phyloP scores from a whole-genome alignment of 2,797 vertebrate genomes.

The Acanthiza pusilla region DNA sequence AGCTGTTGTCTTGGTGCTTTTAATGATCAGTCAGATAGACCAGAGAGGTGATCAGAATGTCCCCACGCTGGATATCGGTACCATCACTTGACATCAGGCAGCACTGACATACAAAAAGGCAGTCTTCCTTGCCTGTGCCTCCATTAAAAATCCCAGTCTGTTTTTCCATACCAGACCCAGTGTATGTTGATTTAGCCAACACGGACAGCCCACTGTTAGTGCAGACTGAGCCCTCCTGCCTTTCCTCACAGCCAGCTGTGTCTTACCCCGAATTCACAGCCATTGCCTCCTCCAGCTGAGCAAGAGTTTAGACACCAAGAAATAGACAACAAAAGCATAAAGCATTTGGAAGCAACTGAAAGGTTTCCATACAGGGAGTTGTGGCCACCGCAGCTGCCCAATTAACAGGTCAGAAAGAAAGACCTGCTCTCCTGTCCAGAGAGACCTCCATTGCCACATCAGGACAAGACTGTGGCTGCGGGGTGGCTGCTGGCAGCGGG shows the following conservation, averaged over 20 bases:
- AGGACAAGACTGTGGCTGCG: not conserved
- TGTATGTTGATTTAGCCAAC: too few species aligned
- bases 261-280: fast-evolving
- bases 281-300: not conserved
- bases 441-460: fast-evolving
- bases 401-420: not conserved
- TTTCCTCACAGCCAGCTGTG: not conserved
- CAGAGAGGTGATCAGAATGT: not conserved
- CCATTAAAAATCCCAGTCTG: not conserved
- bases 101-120: not conserved
- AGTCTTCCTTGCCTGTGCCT: not conserved
- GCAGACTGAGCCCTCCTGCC: not conserved
- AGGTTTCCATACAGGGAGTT: not conserved
- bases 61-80: not conserved
- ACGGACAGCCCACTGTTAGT: too few species aligned
- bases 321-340: not conserved
- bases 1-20: not conserved
- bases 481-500: fast-evolving
- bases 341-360: not conserved
- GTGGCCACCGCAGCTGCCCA: not conserved
- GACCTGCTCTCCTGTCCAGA: not conserved
- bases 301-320: not conserved
- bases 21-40: not conserved
- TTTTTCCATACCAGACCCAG: not conserved
- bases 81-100: not conserved